Conservation (phyloP, 2,888 invertebrate genomes). For the Thereva unica region DNA sequence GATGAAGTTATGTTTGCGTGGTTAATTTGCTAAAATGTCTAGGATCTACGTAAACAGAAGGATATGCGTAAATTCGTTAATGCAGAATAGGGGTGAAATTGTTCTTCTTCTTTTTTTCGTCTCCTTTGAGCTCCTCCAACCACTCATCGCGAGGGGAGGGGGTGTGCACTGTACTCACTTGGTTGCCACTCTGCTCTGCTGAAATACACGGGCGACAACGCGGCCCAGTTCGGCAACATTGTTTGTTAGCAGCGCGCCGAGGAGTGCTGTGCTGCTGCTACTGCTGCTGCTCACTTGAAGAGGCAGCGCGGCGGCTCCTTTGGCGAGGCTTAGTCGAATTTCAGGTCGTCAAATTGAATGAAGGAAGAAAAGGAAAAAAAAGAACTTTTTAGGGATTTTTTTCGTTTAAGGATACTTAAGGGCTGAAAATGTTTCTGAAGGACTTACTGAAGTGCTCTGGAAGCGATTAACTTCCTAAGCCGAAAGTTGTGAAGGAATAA, state of each 20-base stretch:
- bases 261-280: background rate
- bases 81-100: conserved; percentile 22
- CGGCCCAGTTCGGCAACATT: background rate
- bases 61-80: conserved; percentile 33
- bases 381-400: conserved; percentile 18
- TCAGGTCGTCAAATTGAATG: conserved; percentile 32
- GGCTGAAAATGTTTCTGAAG: conserved; percentile 27
- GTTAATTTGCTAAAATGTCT: conserved; percentile 40
- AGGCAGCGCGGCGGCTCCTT: background rate
- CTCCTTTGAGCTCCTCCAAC: no score
- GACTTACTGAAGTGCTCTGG: conserved; percentile 25
- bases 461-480: conserved; percentile 26
- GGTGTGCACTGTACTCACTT: no score
- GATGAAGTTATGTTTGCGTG: conserved; percentile 35
- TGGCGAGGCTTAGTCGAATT: conserved; percentile 14
- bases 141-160: no score
- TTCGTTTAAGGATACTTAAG: conserved; percentile 25
- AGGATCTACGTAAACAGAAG: conserved; percentile 24
- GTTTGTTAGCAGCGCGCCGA: background rate
- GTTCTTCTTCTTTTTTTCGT: background rate
- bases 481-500: conserved; percentile 2
- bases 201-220: no score
- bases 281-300: conserved; percentile 12
- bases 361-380: conserved; percentile 10
- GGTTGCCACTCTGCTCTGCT: no score